A percentile compares a stretch with the other conserved stretches of the same genome.
Evolutionary conservation across 2,113 vertebrate genomes (phyloP).

Genomic region (Fukomys damarensis): DNA sequence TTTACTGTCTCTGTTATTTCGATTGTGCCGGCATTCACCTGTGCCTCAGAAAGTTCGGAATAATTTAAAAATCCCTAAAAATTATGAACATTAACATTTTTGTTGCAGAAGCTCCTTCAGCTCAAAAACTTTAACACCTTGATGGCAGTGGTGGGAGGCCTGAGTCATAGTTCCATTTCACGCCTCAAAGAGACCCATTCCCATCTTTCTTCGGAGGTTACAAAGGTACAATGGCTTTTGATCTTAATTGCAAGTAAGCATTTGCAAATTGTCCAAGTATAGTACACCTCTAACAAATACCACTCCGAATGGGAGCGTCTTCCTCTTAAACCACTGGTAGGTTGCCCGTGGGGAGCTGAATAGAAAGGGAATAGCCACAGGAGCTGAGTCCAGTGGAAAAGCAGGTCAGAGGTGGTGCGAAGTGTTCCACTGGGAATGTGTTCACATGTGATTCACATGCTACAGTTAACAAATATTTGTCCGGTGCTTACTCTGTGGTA

Average conservation of each 20-base stretch:
- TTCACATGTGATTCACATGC: neutral
- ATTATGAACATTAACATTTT: conserved; percentile 46
- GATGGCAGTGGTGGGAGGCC: conserved; percentile 97
- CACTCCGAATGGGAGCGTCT: neutral
- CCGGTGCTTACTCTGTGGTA: neutral
- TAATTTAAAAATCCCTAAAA: neutral
- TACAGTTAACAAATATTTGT: neutral
- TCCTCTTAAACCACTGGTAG: neutral
- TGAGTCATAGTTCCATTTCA: conserved; percentile 98
- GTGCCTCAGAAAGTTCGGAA: neutral
- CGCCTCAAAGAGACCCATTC: conserved; percentile 97
- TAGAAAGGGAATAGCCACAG: neutral
- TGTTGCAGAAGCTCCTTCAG: conserved; percentile 94
- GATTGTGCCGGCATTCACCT: neutral
- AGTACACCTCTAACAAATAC: neutral
- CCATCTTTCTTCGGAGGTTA: conserved; percentile 93
- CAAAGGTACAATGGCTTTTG: conserved; percentile 89
- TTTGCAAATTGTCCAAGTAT: neutral
- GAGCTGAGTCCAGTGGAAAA: neutral
- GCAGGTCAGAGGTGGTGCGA: neutral
- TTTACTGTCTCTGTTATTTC: conserved; percentile 37
- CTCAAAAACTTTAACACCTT: conserved; percentile 98
- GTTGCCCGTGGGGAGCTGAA: neutral
- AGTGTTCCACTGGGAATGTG: neutral
- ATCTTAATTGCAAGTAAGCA: neutral